Evolutionary conservation across 2,888 invertebrate species (phyloP), one percentile per base, ranked within the genome.

Genomic region (Chelonus formosanus): DNA sequence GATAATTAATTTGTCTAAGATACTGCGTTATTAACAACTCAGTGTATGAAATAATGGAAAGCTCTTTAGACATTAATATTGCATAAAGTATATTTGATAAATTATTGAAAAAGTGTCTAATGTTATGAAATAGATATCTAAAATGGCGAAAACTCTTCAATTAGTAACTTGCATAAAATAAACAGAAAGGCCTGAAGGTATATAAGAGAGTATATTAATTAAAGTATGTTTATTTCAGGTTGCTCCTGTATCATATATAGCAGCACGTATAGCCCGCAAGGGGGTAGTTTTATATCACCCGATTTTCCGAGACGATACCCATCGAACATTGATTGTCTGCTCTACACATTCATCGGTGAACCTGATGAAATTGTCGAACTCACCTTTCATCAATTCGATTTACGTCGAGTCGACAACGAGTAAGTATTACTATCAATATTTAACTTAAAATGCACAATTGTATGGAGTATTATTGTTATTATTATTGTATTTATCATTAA

Each of bases 221-320:
- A 47, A 45, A 32, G 8, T 63, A 65, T 69, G 76, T 74, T 67
- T 71, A 67, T 87, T 87, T 63, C 88, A 95, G 94, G 92, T 85
- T 95, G 95, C 85, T 89, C 91, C 78, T 95, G 95, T 84, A 86
- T 94, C 75, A 89, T 91, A 70, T 95, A 90, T 86, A 91, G 93
- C 77, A 91, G 91, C 73, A 91, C 92, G 70, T 91, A 90, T 82
- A 91, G 91, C 76, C 91, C 90, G 84, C 91, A 91, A 80, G 90
- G 89, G 73, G 95, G 94, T 71, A 89, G 89, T 55, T 95, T 95
- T 87, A 91, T 90, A 80, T 93, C 93, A 75, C 95, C 95, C 20
- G 92, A 94, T 85, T 94, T 90, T 85, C 94, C 94, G 3, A 88
- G 89, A 69, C 88, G 90, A 66, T 94, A 94, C 85, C 90, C 91